Evolutionary conservation across 2,797 vertebrate genomes (phyloP).

Genomic region (Danio kyathit): DNA sequence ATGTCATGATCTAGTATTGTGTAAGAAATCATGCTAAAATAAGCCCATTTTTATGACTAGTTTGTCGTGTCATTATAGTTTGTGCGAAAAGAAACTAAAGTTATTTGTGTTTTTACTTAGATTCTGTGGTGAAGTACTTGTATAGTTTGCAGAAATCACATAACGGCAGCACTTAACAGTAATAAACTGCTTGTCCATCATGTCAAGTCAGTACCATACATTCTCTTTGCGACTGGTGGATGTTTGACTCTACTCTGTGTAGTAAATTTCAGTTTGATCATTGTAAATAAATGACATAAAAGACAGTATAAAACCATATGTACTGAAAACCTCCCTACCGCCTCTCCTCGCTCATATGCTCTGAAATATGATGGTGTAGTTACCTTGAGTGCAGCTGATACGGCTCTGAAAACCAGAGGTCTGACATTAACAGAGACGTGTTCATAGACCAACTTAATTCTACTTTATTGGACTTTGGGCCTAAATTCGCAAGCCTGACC

Average conservation of each 20-base stretch:
- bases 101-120: too few species aligned
- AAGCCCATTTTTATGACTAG: too few species aligned
- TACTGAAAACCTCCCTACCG: constrained; percentile 28
- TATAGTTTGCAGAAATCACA: too few species aligned
- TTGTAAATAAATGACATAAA: constrained; percentile 24
- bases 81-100: too few species aligned
- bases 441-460: constrained; percentile 28
- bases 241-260: background rate
- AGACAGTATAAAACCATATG: constrained; percentile 29
- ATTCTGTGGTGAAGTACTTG: too few species aligned
- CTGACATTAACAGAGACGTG: constrained; percentile 1
- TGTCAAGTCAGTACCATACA: background rate
- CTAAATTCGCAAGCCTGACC: constrained; percentile 9
- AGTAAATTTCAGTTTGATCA: constrained; percentile 16
- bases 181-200: background rate
- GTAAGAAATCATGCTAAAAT: too few species aligned
- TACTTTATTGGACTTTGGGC: constrained; percentile 32
- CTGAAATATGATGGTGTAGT: constrained; percentile 31
- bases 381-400: constrained; percentile 4
- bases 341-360: constrained; percentile 25
- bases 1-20: too few species aligned
- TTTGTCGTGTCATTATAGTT: too few species aligned
- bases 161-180: too few species aligned
- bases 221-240: constrained; percentile 18
- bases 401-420: constrained; percentile 9